Percentiles rank a stretch among this genome's conserved stretches.
These are phyloP conservation scores for Psilopsiagon aurifrons DNA, from an alignment of 2,113 vertebrate species.

Conservation along the genomic window DNA sequence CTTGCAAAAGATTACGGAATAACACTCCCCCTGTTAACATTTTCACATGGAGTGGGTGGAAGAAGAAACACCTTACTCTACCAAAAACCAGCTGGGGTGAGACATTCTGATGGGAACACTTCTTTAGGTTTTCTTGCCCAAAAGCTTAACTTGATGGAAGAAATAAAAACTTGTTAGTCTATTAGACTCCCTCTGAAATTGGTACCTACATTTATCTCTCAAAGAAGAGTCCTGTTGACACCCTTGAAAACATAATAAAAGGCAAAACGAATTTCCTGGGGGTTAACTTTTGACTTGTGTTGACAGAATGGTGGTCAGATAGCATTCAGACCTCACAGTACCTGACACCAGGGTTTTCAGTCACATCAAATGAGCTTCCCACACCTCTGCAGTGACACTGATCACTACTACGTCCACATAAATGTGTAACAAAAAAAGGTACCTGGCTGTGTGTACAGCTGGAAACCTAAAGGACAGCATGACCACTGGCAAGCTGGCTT, in stretches of 20 bases:
- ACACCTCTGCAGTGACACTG: fast-evolving
- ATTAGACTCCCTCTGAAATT: neutral
- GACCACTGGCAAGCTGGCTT: neutral
- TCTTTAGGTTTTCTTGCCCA: neutral
- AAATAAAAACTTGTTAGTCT: neutral
- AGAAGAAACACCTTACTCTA: neutral
- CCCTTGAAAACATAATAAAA: neutral
- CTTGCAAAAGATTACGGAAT: neutral
- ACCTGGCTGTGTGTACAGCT: neutral
- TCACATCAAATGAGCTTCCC: neutral
- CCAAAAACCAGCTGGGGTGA: neutral
- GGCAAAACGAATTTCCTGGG: neutral
- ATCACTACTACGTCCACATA: neutral
- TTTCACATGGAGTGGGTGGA: neutral
- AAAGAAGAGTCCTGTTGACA: neutral
- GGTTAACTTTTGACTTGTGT: neutral
- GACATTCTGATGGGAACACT: neutral
- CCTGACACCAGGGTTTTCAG: neutral
- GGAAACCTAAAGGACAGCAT: neutral
- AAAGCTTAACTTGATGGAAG: neutral
- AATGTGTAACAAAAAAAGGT: neutral
- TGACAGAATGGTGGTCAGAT: neutral
- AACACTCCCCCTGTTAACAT: neutral
- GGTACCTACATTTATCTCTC: neutral
- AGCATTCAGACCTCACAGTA: neutral